Evolutionary conservation across 2,797 vertebrate genomes (phyloP).

Genomic region (Acanthurus leucopareius): DNA sequence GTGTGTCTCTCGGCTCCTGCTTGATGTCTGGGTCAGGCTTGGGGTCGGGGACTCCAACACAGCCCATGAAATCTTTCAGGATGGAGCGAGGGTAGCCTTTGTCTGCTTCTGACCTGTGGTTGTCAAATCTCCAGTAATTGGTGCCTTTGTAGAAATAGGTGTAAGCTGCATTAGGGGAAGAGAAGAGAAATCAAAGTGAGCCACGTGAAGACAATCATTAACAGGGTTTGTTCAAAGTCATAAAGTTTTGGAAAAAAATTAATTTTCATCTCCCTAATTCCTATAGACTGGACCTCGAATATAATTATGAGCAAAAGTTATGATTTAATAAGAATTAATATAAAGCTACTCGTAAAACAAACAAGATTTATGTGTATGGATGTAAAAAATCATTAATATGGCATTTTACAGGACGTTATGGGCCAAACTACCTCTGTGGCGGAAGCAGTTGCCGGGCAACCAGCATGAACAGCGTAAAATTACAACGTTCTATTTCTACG

Average conservation of each 20-base stretch:
- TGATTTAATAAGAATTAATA: no score
- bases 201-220: background rate
- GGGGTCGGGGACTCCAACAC: conserved; percentile 80
- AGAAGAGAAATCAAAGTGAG: conserved; percentile 14
- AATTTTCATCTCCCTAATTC: no score
- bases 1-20: conserved; percentile 41
- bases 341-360: no score
- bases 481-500: background rate
- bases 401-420: no score
- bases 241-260: no score
- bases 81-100: conserved; percentile 95
- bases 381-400: no score
- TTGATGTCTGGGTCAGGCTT: conserved; percentile 82
- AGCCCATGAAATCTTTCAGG: conserved; percentile 97
- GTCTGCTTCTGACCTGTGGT: conserved; percentile 89
- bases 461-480: fast-evolving
- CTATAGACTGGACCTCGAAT: no score
- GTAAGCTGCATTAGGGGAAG: conserved; percentile 83
- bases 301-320: no score
- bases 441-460: no score
- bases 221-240: background rate
- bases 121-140: conserved; percentile 97
- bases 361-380: no score
- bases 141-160: conserved; percentile 97
- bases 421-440: no score